Evolutionary conservation across 1,140 invertebrate species (phyloP), one percentile per base, ranked within the genome.

Genomic region (Eulimnadia texana): DNA sequence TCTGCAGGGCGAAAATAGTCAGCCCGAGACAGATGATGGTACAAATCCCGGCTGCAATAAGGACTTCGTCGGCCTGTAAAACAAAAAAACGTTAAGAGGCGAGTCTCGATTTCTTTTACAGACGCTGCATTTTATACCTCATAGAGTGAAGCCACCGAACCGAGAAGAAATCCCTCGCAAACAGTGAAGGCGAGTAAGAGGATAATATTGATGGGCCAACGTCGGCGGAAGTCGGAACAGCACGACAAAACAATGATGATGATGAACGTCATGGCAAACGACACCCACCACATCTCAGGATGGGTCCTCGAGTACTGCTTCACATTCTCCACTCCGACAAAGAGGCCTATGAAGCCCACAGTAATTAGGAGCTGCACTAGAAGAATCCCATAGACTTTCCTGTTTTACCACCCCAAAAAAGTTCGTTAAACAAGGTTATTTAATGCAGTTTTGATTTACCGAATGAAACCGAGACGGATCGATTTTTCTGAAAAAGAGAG

Each of bases 131-230:
- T 50, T 50, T n/a, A 50, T n/a, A 55, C 58, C 42, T 59, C 22
- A 20, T 55, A 66, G 3, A 53, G 33, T 3, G 58, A 55, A 3
- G 57, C 50, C 2, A 79, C 74, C 50, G 81, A 77, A 1, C 83
- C 88, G 28, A 93, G 72, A 27, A 93, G 68, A 68, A 92, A 87
- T 24, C 81, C 80, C 77, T 93, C 81, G 1, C 85, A 86, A 0
- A 82, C 9, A 16, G 62, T 58, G 51, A 80, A 81, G 0, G 77
- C 58, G 10, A 67, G 67, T 1, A 81, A 68, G 25, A 78, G 69
- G 59, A 81, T 74, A 61, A 77, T 70, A 63, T 80, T 81, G 27
- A 69, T 66, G 2, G 78, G 78, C 65, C 71, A 75, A 52, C 67
- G 67, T 28, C 79, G 66, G 49, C 76, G 64, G 11, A 78, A 68